Conservation (phyloP, 1,140 invertebrate genomes). For the Archegozetes longisetosus region DNA sequence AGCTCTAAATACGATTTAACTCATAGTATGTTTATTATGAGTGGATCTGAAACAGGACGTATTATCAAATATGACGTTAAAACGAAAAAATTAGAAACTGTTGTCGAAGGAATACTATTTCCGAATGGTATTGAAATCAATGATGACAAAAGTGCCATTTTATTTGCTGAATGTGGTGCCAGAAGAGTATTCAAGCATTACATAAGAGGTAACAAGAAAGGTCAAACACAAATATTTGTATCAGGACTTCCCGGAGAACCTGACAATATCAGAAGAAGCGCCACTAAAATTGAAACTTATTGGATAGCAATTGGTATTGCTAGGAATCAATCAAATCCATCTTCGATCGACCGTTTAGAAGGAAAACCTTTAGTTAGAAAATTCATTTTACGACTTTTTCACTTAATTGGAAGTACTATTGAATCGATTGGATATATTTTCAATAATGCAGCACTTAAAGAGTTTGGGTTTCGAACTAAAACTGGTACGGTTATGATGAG, state of each 20-base stretch:
- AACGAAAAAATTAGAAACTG: conserved; percentile 36
- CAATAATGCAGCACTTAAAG: neutral
- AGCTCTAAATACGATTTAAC: neutral
- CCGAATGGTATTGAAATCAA: conserved; percentile 63
- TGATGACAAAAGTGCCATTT: conserved; percentile 49
- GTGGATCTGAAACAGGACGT: conserved; percentile 25
- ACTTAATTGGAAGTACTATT: conserved; percentile 18
- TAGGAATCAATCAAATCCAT: conserved; percentile 23
- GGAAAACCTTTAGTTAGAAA: conserved; percentile 27
- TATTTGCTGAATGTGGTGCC: conserved; percentile 42
- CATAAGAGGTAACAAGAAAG: conserved; percentile 51
- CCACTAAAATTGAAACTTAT: conserved; percentile 39
- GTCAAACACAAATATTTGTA: conserved; percentile 46
- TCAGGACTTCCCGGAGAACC: conserved; percentile 58
- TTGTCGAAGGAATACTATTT: conserved; percentile 52
- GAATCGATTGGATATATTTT: conserved; percentile 12
- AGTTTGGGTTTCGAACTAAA: conserved; percentile 25
- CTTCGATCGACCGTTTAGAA: conserved; percentile 25
- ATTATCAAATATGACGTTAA: conserved; percentile 45
- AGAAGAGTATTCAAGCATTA: conserved; percentile 43
- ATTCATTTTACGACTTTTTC: conserved; percentile 24
- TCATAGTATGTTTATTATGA: neutral
- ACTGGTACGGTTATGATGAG: too few species aligned
- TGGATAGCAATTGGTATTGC: conserved; percentile 40
- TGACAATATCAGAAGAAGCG: conserved; percentile 54